Conservation (phyloP, 1,140 invertebrate genomes). For the Calosoma granatense region DNA sequence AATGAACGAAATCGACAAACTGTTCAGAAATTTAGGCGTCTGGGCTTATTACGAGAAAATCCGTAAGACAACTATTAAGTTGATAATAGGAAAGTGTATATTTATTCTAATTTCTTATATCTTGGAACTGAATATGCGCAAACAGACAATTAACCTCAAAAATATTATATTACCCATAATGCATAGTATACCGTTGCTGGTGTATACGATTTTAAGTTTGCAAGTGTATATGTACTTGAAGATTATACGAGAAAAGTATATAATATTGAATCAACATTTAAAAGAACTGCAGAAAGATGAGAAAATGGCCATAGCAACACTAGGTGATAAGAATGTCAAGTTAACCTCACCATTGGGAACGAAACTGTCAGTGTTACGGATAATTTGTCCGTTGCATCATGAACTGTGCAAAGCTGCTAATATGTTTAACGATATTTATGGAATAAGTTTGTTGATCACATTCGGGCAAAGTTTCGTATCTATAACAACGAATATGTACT, state of each 20-base stretch:
- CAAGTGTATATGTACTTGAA: neutral
- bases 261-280: neutral
- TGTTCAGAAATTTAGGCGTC: conserved; percentile 11
- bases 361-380: conserved; percentile 14
- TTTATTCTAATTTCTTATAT: neutral
- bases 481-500: neutral
- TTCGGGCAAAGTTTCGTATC: conserved; percentile 15
- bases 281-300: neutral
- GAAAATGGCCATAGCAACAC: neutral
- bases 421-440: conserved; percentile 16
- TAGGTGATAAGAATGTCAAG: neutral
- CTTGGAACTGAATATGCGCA: neutral
- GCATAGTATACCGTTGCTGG: neutral
- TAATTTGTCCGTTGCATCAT: conserved; percentile 17
- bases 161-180: neutral
- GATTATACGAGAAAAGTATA: neutral
- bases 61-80: neutral
- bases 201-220: neutral
- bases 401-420: conserved; percentile 14
- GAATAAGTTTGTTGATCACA: conserved; percentile 12
- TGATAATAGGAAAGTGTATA: neutral
- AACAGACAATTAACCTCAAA: neutral
- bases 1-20: conserved; percentile 10
- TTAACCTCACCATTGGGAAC: neutral
- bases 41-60: conserved; percentile 13